Evolutionary conservation across 2,113 vertebrate genomes (phyloP).

Genomic region (Chloropsis cyanopogon): DNA sequence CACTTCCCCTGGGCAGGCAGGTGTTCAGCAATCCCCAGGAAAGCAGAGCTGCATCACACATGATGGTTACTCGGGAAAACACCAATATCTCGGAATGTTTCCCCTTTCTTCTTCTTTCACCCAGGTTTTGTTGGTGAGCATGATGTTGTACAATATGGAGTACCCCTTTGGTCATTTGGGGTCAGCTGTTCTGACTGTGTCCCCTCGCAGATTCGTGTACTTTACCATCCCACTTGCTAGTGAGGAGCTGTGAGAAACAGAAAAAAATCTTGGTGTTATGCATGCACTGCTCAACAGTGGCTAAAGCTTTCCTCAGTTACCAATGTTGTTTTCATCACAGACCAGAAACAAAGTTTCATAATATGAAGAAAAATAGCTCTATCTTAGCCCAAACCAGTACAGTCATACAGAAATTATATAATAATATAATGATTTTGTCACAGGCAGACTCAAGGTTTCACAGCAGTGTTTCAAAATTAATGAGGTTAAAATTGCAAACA

Average conservation of each 20-base stretch:
- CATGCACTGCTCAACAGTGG: neutral
- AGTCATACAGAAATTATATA: neutral
- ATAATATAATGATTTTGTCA: neutral
- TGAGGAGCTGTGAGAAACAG: neutral
- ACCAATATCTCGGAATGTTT: accelerated
- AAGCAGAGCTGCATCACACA: neutral
- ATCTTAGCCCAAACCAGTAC: neutral
- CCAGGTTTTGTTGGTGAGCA: neutral
- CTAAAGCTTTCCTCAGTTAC: neutral
- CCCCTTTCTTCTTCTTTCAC: neutral
- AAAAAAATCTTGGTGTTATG: neutral
- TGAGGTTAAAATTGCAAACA: neutral
- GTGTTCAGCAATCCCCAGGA: neutral
- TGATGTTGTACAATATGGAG: neutral
- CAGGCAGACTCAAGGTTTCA: neutral
- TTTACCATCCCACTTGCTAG: neutral
- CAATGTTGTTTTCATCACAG: neutral
- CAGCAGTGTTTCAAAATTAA: neutral
- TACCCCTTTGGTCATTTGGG: neutral
- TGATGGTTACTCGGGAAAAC: neutral
- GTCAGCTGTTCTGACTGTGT: neutral
- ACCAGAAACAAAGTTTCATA: neutral
- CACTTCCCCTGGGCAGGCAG: neutral
- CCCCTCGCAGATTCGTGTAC: neutral
- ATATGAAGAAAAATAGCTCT: neutral